Evolutionary conservation across 2,888 invertebrate genomes (phyloP), one percentile per base, ranked within the genome.

Genomic region (Disparrhopalites patrizii): DNA sequence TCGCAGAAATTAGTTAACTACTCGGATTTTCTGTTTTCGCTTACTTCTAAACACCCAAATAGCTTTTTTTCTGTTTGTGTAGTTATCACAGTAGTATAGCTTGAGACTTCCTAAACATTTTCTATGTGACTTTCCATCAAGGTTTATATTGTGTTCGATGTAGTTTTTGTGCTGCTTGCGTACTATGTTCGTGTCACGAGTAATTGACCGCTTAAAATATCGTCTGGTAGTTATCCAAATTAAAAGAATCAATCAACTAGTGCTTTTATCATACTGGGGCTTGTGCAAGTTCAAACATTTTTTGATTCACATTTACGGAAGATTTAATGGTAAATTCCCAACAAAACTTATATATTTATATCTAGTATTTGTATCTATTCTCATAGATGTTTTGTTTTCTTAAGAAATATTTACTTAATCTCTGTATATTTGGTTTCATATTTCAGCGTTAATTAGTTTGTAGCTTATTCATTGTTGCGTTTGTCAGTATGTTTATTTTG

Each of bases 321-420:
- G 55, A 64, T 23, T 64, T 23, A 47, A 54, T 23, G 63, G 63
- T 64, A 56, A 40, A n/a, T n/a, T n/a, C n/a, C n/a, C n/a, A n/a
- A n/a, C n/a, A n/a, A n/a, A n/a, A n/a, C n/a, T n/a, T n/a, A n/a
- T n/a, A n/a, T n/a, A n/a, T n/a, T n/a, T n/a, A n/a, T n/a, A n/a
- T n/a, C n/a, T n/a, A n/a, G n/a, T n/a, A n/a, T n/a, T 60, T 31
- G 13, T 40, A 23, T 5, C 8, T 33, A 36, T 23, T 28, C 7
- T 31, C 20, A 33, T 3, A 13, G 28, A 54, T 13, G 4, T 51
- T 51, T 51, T 25, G 43, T 28, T 20, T 25, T n/a, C 25, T 38
- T 20, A 10, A 5, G 5, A 43, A 43, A 36, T 36, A 36, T 7
- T 36, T 36, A 36, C 7, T 36, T 7, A 36, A 10, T 10, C 7